Percentiles rank a stretch among this genome's conserved stretches.
phyloP scores from a whole-genome alignment of 2,888 invertebrate genomes.

The Brachypalpus laphriformis region DNA sequence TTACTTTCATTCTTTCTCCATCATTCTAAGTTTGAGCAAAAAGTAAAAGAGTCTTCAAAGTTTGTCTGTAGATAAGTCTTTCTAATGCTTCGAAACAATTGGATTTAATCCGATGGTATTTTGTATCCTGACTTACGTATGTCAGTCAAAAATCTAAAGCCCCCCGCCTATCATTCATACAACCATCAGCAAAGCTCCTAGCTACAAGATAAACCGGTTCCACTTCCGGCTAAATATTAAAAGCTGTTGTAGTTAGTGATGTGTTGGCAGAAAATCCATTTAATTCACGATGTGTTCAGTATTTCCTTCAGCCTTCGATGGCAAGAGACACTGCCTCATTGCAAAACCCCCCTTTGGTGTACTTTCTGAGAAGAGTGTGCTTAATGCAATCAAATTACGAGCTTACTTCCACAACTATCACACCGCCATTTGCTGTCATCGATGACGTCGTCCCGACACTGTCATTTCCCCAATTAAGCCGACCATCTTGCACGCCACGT shows the following conservation, averaged over 20 bases:
- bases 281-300: conserved; percentile 28
- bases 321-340: background rate
- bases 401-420: conserved; percentile 30
- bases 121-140: background rate
- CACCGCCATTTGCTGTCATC: conserved; percentile 48
- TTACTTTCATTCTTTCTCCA: no score
- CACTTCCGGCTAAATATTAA: conserved; percentile 33
- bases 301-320: background rate
- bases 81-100: background rate
- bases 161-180: background rate
- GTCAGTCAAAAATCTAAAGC: background rate
- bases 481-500: conserved; percentile 5
- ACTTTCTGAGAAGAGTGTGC: conserved; percentile 27
- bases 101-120: background rate
- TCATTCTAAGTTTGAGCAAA: no score
- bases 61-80: background rate
- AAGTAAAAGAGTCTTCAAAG: no score
- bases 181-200: background rate
- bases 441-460: conserved; percentile 53
- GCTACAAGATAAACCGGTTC: conserved; percentile 25
- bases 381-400: conserved; percentile 57
- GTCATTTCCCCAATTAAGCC: conserved; percentile 38
- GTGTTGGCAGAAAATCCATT: conserved; percentile 29
- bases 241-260: background rate
- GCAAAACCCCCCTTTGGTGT: background rate